A percentile compares a stretch with the other conserved stretches of the same genome.
These are phyloP conservation scores for Zaprionus inermis DNA, from an alignment of 1,140 invertebrate species.

Conservation along the genomic window DNA sequence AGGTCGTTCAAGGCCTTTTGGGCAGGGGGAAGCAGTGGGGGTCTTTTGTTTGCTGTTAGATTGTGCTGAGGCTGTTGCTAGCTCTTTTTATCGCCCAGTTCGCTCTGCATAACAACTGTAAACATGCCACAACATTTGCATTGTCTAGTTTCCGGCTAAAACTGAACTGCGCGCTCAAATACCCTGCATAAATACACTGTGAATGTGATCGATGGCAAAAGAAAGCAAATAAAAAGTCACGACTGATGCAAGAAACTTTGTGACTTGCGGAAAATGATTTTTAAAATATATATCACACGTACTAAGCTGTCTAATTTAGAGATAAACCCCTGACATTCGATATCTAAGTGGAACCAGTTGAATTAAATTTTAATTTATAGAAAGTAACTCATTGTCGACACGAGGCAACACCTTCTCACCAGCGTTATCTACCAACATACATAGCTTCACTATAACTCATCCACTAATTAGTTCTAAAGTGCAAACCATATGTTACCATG, in stretches of 20 bases:
- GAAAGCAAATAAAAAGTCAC: neutral
- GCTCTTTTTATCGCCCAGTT: conserved; percentile 30
- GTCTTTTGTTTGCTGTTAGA: conserved; percentile 43
- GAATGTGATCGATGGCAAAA: neutral
- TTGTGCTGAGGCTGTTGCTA: conserved; percentile 22
- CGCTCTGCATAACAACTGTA: conserved; percentile 42
- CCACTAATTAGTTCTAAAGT: conserved; percentile 49
- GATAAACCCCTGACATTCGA: neutral
- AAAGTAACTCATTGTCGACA: neutral
- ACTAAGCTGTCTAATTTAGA: neutral
- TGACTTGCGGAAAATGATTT: no score
- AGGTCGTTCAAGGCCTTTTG: conserved; percentile 53
- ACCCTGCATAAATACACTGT: conserved; percentile 7
- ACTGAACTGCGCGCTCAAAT: neutral
- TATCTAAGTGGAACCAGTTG: neutral
- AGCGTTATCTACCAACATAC: neutral
- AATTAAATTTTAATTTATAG: neutral
- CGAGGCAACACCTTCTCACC: neutral
- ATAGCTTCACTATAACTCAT: neutral
- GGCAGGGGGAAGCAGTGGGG: neutral
- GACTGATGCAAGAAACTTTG: neutral
- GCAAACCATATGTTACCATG: conserved; percentile 22
- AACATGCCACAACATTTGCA: conserved; percentile 24
- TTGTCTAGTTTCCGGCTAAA: neutral
- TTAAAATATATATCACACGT: neutral